These are phyloP conservation scores for Talpa occidentalis DNA, from an alignment of 2,113 vertebrate species.

Conservation along the genomic window DNA sequence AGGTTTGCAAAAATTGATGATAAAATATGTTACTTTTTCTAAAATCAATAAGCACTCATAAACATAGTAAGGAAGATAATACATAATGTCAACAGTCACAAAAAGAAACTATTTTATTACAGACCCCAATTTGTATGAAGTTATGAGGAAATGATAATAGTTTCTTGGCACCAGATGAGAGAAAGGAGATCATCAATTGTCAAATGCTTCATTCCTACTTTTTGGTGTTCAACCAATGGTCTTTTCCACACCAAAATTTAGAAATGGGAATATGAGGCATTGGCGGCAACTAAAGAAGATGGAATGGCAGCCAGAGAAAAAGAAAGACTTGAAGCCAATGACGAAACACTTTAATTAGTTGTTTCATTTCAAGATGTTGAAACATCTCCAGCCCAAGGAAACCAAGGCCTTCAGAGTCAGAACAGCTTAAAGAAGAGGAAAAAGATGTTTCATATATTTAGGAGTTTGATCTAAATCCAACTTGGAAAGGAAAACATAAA, in stretches of 20 bases:
- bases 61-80: neutral
- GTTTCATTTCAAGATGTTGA: slow-evolving; percentile 67
- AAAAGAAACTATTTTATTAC: neutral
- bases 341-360: slow-evolving; percentile 58
- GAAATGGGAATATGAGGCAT: neutral
- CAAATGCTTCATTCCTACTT: neutral
- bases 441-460: slow-evolving; percentile 62
- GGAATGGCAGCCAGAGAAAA: slow-evolving; percentile 40
- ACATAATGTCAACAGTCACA: neutral
- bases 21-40: slow-evolving; percentile 12
- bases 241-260: slow-evolving; percentile 49
- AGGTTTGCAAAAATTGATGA: neutral
- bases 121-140: neutral
- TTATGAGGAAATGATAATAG: neutral
- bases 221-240: neutral
- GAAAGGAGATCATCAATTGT: slow-evolving; percentile 6
- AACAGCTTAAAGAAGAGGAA: slow-evolving; percentile 47
- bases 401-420: slow-evolving; percentile 58
- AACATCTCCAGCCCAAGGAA: slow-evolving; percentile 63
- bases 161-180: neutral
- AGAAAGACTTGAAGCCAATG: slow-evolving; percentile 40
- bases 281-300: neutral
- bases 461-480: slow-evolving; percentile 66
- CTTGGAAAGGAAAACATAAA: slow-evolving; percentile 66
- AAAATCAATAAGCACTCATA: slow-evolving; percentile 10